These are phyloP conservation scores for Petrocephalus schoutedeni DNA, from an alignment of 2,797 vertebrate species.

Conservation along the genomic window DNA sequence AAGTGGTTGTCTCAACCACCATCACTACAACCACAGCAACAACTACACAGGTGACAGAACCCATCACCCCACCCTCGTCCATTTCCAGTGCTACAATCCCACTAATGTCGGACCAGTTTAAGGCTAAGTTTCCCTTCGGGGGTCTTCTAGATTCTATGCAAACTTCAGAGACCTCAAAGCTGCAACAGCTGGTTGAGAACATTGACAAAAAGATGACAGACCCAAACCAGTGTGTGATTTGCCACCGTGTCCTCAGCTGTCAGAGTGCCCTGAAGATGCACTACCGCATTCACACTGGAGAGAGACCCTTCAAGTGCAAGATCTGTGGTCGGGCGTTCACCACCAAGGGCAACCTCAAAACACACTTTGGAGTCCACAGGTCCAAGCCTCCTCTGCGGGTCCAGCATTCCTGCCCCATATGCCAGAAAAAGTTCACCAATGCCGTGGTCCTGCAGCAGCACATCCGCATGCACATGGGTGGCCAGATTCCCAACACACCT, in stretches of 20 bases:
- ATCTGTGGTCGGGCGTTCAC: slow-evolving; percentile 98
- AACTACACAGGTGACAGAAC: slow-evolving; percentile 57
- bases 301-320: slow-evolving; percentile 99
- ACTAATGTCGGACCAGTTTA: slow-evolving; percentile 85
- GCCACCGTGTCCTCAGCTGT: slow-evolving; percentile 96
- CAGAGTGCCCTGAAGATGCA: slow-evolving; percentile 99
- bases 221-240: slow-evolving; percentile 98
- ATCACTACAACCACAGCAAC: slow-evolving; percentile 59
- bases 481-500: slow-evolving; percentile 93
- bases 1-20: slow-evolving; percentile 60
- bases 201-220: slow-evolving; percentile 99
- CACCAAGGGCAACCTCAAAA: slow-evolving; percentile 99
- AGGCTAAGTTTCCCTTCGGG: slow-evolving; percentile 96
- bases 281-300: slow-evolving; percentile 96
- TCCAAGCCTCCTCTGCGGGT: slow-evolving; percentile 95
- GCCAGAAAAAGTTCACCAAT: slow-evolving; percentile 99
- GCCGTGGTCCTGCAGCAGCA: slow-evolving; percentile 97
- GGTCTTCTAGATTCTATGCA: slow-evolving; percentile 99
- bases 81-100: slow-evolving; percentile 80
- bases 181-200: slow-evolving; percentile 98
- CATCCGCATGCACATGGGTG: slow-evolving; percentile 99
- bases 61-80: slow-evolving; percentile 60
- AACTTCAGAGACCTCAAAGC: slow-evolving; percentile 98
- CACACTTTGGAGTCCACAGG: slow-evolving; percentile 96
- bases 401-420: slow-evolving; percentile 98